Evolutionary conservation across 2,113 vertebrate species (phyloP).

Genomic region (Ibidorhyncha struthersii): DNA sequence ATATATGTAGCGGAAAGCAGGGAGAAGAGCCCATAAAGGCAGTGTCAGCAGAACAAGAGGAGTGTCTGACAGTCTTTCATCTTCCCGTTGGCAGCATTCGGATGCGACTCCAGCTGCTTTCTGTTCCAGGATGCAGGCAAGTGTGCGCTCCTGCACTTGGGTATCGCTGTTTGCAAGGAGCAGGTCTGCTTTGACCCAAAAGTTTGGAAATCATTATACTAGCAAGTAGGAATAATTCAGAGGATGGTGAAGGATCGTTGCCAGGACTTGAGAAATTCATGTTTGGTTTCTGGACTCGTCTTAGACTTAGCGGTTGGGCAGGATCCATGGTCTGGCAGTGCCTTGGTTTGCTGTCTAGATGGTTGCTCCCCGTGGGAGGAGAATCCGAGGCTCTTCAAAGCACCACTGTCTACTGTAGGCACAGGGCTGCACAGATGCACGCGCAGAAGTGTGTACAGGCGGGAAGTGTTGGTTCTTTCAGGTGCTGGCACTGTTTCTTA

Average conservation of each 20-base stretch:
- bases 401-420: not conserved
- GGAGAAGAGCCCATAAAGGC: not conserved
- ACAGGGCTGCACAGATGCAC: not conserved
- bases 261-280: not conserved
- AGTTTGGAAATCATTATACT: not conserved
- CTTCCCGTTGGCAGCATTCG: not conserved
- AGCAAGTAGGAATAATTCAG: not conserved
- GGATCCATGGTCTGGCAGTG: not conserved
- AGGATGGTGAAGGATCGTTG: not conserved
- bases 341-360: not conserved
- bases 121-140: not conserved
- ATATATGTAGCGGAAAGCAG: rapidly evolving
- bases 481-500: not conserved
- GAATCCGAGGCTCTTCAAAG: not conserved
- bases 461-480: rapidly evolving
- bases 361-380: not conserved
- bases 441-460: too few species aligned
- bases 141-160: not conserved
- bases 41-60: not conserved
- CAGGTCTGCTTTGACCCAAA: not conserved
- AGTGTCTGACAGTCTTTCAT: not conserved
- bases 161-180: not conserved
- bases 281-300: not conserved
- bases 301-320: not conserved
- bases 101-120: not conserved